Base-by-base conservation (phyloP, 2,888 invertebrate species). In the Pardosa pseudoannulata region DNA sequence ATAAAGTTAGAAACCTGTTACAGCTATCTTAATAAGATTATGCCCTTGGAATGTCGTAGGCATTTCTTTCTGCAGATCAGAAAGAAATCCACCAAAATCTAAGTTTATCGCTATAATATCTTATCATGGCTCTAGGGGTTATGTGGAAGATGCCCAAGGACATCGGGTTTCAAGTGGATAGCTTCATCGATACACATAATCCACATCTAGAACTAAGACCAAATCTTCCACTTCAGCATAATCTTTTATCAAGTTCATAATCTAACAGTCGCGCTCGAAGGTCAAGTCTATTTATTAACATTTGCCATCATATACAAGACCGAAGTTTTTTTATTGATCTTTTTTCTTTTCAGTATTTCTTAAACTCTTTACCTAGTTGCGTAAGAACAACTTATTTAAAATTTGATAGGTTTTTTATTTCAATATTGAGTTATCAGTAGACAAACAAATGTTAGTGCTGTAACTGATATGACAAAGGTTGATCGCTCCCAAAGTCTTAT, bases 191-290 rank as follows among this genome's bases (percentile, higher is more conserved):
- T n/a, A 68, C 9, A 31, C 64, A 65, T n/a, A n/a, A 16, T 29
- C 29, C n/a, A 29, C 28, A 27, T 65, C 64, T 29, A 29, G n/a
- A 29, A 28, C 28, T 29, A 65, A 65, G 28, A 62, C 29, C 13
- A 13, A 11, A 78, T 65, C 50, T 72, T 36, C 72, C 83, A 82
- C 83, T 78, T 72, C 50, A 28, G 62, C 7, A 72, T 76, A 70
- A 72, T 67, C 76, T 65, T 36, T 79, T 71, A 75, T 82, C 82
- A 46, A 62, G 28, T 67, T 41, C 62, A 68, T 36, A 65, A 29
- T 29, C 68, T 23, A 36, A 5, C 39, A n/a, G 23, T 16, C 9
- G 28, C 5, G 2, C n/a, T 23, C 64, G 70, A 83, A 83, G 81
- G 81, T 81, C 74, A 74, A 74, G 73, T 62, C 50, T 68, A 32